A percentile compares a stretch with the other conserved stretches of the same genome.
These are phyloP conservation scores for Palythoa grandis DNA, from an alignment of 92 coral and sea anemone genomes.

Conservation along the genomic window DNA sequence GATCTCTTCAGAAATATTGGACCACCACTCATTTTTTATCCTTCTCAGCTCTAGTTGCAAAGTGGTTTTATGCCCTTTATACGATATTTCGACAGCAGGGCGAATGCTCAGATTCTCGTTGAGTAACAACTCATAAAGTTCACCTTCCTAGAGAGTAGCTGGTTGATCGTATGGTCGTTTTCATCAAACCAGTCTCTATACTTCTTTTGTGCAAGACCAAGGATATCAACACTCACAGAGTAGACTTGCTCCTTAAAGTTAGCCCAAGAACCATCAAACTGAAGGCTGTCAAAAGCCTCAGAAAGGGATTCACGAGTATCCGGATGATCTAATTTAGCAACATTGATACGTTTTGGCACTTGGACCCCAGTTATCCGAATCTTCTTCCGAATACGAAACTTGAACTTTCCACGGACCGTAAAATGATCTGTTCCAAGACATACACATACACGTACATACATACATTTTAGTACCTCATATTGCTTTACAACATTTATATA, in stretches of 20 bases:
- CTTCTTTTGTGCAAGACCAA: background rate
- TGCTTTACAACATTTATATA: too few relatives aligned
- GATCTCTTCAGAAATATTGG: slow-evolving; percentile 5
- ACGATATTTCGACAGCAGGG: slow-evolving; percentile 11
- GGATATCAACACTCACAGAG: slow-evolving; percentile 12
- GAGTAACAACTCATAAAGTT: too few relatives aligned
- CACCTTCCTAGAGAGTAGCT: background rate
- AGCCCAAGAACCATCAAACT: slow-evolving; percentile 31
- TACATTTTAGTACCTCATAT: too few relatives aligned
- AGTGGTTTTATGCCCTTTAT: slow-evolving; percentile 7
- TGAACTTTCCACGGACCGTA: slow-evolving; percentile 29
- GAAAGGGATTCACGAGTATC: slow-evolving; percentile 3
- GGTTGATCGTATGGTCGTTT: background rate
- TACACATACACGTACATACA: too few relatives aligned
- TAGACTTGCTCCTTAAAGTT: slow-evolving; percentile 23
- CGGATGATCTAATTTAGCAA: slow-evolving; percentile 19
- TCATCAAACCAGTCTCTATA: too few relatives aligned
- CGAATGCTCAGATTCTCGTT: slow-evolving; percentile 5
- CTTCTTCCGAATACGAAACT: slow-evolving; percentile 19
- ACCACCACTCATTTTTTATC: slow-evolving; percentile 37
- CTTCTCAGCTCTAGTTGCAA: slow-evolving; percentile 20
- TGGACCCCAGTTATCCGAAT: background rate
- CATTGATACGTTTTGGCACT: slow-evolving; percentile 13
- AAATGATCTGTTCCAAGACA: background rate
- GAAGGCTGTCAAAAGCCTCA: slow-evolving; percentile 21